These are phyloP conservation scores for Callaeas wilsoni DNA, from an alignment of 2,113 vertebrate genomes.

Conservation along the genomic window DNA sequence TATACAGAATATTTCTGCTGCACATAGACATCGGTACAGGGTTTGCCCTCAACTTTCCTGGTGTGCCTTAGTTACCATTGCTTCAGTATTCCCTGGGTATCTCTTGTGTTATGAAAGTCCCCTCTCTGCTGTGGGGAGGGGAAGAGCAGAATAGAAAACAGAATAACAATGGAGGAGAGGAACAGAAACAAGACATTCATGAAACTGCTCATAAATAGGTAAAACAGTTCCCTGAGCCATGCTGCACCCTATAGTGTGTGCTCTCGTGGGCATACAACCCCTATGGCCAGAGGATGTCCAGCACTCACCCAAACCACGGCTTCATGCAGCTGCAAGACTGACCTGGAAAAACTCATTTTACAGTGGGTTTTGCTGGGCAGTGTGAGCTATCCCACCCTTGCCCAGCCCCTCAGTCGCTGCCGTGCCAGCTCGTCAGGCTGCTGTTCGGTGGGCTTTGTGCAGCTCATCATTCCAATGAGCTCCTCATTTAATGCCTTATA, in stretches of 20 bases:
- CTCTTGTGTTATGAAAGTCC: neutral
- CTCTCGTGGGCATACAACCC: neutral
- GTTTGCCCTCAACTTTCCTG: neutral
- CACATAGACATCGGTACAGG: neutral
- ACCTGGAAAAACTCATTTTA: neutral
- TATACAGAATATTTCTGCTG: slow-evolving; percentile 37
- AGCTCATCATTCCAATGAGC: neutral
- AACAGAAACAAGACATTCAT: neutral
- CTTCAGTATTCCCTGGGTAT: slow-evolving; percentile 41
- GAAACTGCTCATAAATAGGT: neutral
- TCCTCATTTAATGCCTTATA: slow-evolving; percentile 13
- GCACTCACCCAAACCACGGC: neutral
- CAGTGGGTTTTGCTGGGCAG: neutral
- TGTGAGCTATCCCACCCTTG: neutral
- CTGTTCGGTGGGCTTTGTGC: neutral
- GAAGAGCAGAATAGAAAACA: slow-evolving; percentile 18
- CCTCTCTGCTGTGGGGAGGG: neutral
- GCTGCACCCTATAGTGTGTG: neutral
- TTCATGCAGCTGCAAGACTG: neutral
- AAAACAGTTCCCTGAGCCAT: neutral
- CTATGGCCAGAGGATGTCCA: neutral
- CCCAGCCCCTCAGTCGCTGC: neutral
- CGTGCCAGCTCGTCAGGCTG: neutral
- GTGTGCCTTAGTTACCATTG: slow-evolving; percentile 17
- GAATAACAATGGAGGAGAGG: slow-evolving; percentile 6